phyloP scores from a whole-genome alignment of 2,888 invertebrate genomes.

The Spialia ferax region DNA sequence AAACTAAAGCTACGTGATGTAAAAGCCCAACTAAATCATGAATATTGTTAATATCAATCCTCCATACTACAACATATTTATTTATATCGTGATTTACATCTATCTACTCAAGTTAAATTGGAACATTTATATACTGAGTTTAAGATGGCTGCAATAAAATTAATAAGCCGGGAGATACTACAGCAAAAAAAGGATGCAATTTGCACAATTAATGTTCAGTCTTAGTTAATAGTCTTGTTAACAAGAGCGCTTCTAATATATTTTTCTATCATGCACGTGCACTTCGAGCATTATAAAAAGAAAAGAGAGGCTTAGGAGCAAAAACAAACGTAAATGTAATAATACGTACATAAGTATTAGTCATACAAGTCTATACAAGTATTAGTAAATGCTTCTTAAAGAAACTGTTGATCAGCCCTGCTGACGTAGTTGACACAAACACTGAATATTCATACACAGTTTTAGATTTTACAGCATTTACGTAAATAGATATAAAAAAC shows the following conservation, averaged over 20 bases:
- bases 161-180: conserved; percentile 15
- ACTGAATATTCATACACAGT: no score
- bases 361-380: no score
- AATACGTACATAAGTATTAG: no score
- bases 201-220: neutral
- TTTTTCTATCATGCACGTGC: neutral
- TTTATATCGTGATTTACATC: neutral
- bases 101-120: conserved; percentile 14
- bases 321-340: neutral
- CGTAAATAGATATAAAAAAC: no score
- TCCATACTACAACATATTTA: no score
- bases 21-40: neutral
- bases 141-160: conserved; percentile 29
- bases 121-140: conserved; percentile 29
- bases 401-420: no score
- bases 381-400: no score
- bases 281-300: neutral
- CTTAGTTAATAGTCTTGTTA: conserved; percentile 6
- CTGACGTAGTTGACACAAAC: no score
- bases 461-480: no score
- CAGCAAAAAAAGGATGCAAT: conserved; percentile 11
- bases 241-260: neutral
- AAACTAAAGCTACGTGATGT: neutral
- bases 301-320: neutral
- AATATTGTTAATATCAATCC: no score